phyloP scores from a whole-genome alignment of 2,797 vertebrate species.

The Schizopygopsis malacanthus region DNA sequence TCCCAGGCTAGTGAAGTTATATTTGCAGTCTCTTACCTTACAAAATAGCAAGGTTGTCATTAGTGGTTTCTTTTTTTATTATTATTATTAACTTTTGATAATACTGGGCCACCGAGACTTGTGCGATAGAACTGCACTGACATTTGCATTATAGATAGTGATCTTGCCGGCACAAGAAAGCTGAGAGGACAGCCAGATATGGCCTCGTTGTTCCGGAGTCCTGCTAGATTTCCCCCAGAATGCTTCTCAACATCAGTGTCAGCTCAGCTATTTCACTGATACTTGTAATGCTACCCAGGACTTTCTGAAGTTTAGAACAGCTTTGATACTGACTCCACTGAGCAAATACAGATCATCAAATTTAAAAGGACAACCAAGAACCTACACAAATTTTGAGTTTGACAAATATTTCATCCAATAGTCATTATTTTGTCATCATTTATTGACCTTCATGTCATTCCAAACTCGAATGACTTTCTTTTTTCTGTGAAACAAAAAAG shows the following conservation, averaged over 20 bases:
- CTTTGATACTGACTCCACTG: conserved; percentile 8
- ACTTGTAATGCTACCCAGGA: conserved; percentile 40
- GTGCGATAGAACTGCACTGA: background rate
- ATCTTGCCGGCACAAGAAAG: conserved; percentile 26
- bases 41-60: background rate
- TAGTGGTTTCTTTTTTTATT: background rate
- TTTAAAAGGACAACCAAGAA: conserved; percentile 6
- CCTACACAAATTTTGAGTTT: background rate
- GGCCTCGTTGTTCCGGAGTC: conserved; percentile 6
- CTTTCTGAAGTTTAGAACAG: conserved; percentile 25
- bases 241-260: conserved; percentile 26
- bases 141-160: conserved; percentile 24
- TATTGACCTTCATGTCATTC: background rate
- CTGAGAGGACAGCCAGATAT: conserved; percentile 17
- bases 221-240: conserved; percentile 24
- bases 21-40: conserved; percentile 1
- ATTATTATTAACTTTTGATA: background rate
- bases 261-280: conserved; percentile 30
- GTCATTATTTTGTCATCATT: background rate
- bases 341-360: conserved; percentile 7
- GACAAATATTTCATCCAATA: background rate
- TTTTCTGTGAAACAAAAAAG: background rate
- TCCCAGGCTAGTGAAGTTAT: conserved; percentile 10
- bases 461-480: no score
- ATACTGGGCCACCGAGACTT: background rate